Percentiles rank a stretch among this genome's conserved stretches.
These are phyloP conservation scores for Nymphalis c-album DNA, from an alignment of 2,888 invertebrate species.

Conservation along the genomic window DNA sequence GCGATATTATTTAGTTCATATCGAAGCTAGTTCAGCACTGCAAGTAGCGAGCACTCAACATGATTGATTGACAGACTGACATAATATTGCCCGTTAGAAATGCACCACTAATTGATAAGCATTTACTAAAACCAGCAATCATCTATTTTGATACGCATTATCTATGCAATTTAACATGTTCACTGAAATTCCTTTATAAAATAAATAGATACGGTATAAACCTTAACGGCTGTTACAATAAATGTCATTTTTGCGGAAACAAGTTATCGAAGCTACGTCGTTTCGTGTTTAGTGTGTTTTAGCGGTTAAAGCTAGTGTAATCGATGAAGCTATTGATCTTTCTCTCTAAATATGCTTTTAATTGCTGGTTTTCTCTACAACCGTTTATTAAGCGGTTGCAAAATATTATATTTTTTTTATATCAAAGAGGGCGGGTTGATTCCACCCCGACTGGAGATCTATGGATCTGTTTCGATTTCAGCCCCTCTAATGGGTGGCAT, in stretches of 20 bases:
- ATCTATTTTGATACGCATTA: slow-evolving; percentile 39
- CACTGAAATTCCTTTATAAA: background rate
- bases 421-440: slow-evolving; percentile 53
- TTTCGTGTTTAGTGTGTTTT: slow-evolving; percentile 12
- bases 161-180: slow-evolving; percentile 4
- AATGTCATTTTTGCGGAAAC: background rate
- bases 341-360: slow-evolving; percentile 67
- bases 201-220: background rate
- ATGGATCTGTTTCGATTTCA: slow-evolving; percentile 69
- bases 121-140: slow-evolving; percentile 35
- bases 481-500: slow-evolving; percentile 56
- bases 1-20: too few species aligned
- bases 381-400: slow-evolving; percentile 72
- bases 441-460: slow-evolving; percentile 37
- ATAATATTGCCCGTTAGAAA: slow-evolving; percentile 34
- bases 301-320: slow-evolving; percentile 40
- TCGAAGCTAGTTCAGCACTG: background rate
- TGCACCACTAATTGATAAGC: slow-evolving; percentile 27
- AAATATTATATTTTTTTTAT: slow-evolving; percentile 67
- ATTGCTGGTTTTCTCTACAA: slow-evolving; percentile 58
- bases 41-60: background rate
- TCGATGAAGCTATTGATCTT: slow-evolving; percentile 68
- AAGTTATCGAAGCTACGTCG: background rate
- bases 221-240: background rate
- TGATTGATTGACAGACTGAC: slow-evolving; percentile 46